These are phyloP conservation scores for Sparus aurata DNA, from an alignment of 2,797 vertebrate genomes.

Conservation along the genomic window DNA sequence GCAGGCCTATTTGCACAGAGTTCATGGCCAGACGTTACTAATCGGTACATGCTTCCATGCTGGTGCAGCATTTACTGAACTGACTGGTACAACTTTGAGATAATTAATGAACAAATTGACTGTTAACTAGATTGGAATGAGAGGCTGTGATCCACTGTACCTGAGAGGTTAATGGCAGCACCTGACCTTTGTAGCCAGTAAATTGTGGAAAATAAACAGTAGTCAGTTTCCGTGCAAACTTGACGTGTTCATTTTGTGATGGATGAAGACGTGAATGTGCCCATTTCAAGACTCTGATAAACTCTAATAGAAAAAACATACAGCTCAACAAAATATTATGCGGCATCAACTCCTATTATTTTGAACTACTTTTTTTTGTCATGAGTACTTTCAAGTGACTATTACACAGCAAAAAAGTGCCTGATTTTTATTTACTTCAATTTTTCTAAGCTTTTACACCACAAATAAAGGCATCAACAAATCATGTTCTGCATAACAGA, in stretches of 20 bases:
- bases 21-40: conserved; percentile 72
- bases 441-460: too few species aligned
- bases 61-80: conserved; percentile 65
- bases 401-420: too few species aligned
- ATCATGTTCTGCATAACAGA: too few species aligned
- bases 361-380: too few species aligned
- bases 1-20: conserved; percentile 67
- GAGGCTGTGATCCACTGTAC: conserved; percentile 39
- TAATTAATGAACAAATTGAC: conserved; percentile 80
- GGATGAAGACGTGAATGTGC: neutral
- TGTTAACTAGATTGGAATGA: conserved; percentile 49
- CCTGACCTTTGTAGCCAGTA: conserved; percentile 48
- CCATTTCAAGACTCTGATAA: conserved; percentile 14
- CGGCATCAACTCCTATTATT: too few species aligned
- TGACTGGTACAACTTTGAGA: conserved; percentile 59
- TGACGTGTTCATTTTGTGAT: conserved; percentile 5
- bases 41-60: conserved; percentile 64
- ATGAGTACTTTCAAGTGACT: too few species aligned
- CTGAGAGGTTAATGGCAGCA: conserved; percentile 30
- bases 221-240: conserved; percentile 28
- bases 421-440: too few species aligned
- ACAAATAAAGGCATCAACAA: too few species aligned
- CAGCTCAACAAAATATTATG: conserved; percentile 16
- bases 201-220: conserved; percentile 36
- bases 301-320: conserved; percentile 24